These are phyloP conservation scores for Odocoileus virginianus DNA, from an alignment of 2,113 vertebrate species.

Conservation along the genomic window DNA sequence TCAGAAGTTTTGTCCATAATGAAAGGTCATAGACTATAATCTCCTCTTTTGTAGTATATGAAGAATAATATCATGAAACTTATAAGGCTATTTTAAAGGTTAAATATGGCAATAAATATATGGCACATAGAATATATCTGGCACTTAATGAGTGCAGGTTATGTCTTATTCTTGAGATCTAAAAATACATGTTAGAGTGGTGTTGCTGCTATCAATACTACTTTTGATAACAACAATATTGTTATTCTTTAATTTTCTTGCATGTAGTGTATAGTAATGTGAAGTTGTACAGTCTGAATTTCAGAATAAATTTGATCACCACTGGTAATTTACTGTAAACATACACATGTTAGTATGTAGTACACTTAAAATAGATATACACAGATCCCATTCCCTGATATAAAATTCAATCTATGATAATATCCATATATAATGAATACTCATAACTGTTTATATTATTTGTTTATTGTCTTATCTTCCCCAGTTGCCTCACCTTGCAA, in stretches of 20 bases:
- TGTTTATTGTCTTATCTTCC: not conserved
- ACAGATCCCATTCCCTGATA: not conserved
- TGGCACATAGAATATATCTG: not conserved
- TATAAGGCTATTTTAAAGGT: not conserved
- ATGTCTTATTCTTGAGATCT: not conserved
- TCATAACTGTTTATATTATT: not conserved
- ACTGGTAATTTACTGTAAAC: not conserved
- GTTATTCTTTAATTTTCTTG: not conserved
- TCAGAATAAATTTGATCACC: not conserved
- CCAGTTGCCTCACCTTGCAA: not conserved
- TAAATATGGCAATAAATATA: not conserved
- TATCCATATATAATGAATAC: not conserved
- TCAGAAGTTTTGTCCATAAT: not conserved
- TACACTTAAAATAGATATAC: not conserved
- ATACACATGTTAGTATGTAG: not conserved
- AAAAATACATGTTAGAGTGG: not conserved
- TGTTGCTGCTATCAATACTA: not conserved
- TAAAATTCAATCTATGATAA: not conserved
- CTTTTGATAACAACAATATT: not conserved
- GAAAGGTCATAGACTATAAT: not conserved
- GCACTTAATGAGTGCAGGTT: not conserved
- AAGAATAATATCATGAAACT: not conserved
- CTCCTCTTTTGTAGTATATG: not conserved
- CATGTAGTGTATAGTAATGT: not conserved
- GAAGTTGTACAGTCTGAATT: not conserved